These are phyloP conservation scores for Zele albiditarsus DNA, from an alignment of 2,888 invertebrate species.

Conservation along the genomic window DNA sequence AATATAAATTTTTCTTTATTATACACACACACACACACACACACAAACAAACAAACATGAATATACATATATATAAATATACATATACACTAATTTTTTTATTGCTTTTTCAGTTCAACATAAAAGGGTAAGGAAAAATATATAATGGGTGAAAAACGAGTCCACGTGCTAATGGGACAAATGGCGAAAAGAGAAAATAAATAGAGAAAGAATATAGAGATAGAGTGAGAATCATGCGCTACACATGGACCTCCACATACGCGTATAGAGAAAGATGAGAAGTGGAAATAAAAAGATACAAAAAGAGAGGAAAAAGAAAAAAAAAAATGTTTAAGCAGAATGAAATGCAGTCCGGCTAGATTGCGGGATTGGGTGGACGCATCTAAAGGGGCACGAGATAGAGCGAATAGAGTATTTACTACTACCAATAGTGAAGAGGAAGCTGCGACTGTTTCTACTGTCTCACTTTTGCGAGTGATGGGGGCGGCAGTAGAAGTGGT, in stretches of 20 bases:
- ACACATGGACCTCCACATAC: background rate
- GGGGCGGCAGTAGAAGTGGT: conserved; percentile 3
- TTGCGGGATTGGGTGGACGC: conserved; percentile 39
- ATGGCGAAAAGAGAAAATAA: conserved; percentile 8
- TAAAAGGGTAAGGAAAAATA: conserved; percentile 9
- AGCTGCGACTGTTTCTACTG: conserved; percentile 17
- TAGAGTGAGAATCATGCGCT: background rate
- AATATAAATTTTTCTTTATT: background rate
- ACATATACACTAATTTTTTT: no score
- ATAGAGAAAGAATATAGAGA: background rate
- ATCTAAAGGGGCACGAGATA: conserved; percentile 7
- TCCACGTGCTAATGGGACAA: conserved; percentile 9
- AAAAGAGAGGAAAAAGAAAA: background rate
- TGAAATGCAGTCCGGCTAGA: conserved; percentile 45
- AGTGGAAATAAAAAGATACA: background rate
- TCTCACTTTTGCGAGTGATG: background rate
- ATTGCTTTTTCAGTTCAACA: background rate
- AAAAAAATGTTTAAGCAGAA: conserved; percentile 22
- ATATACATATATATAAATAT: background rate
- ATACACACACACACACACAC: background rate
- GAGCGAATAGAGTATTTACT: conserved; percentile 38
- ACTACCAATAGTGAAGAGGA: conserved; percentile 11
- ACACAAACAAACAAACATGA: background rate
- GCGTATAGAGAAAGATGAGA: background rate
- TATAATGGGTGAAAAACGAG: conserved; percentile 10